Evolutionary conservation across 2,113 vertebrate species (phyloP).

Genomic region (Gallinago jamesoni): DNA sequence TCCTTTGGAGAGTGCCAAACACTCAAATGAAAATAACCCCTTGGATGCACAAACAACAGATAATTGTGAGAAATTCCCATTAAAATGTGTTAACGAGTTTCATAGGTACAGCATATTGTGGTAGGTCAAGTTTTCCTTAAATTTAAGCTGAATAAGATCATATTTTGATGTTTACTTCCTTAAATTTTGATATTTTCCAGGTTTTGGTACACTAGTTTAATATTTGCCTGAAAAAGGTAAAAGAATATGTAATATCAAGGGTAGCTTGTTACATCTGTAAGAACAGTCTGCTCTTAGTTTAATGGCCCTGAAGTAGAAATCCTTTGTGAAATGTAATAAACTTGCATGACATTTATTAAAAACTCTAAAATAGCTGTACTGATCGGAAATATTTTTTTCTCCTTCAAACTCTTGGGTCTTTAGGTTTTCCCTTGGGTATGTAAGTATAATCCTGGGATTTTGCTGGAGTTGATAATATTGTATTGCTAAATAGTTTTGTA

Average conservation of each 20-base stretch:
- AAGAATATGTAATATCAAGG: background rate
- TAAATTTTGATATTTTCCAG: background rate
- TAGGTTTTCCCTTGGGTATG: background rate
- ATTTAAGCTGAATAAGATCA: background rate
- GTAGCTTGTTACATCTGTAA: constrained; percentile 29
- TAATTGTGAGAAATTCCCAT: constrained; percentile 19
- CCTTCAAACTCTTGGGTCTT: background rate
- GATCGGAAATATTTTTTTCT: background rate
- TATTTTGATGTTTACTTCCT: background rate
- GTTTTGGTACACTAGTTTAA: background rate
- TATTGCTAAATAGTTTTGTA: background rate
- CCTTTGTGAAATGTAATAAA: background rate
- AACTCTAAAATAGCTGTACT: background rate
- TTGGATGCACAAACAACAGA: background rate
- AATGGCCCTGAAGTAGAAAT: background rate
- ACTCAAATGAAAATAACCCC: background rate
- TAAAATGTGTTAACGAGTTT: constrained; percentile 2
- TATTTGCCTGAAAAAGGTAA: background rate
- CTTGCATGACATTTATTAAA: background rate
- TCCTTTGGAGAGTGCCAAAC: background rate
- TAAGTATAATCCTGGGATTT: background rate
- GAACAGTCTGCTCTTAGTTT: constrained; percentile 18
- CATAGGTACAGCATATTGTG: background rate
- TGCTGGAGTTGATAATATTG: background rate
- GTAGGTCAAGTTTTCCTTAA: background rate